Evolutionary conservation across 2,888 invertebrate species (phyloP).

Genomic region (Coremacera marginata): DNA sequence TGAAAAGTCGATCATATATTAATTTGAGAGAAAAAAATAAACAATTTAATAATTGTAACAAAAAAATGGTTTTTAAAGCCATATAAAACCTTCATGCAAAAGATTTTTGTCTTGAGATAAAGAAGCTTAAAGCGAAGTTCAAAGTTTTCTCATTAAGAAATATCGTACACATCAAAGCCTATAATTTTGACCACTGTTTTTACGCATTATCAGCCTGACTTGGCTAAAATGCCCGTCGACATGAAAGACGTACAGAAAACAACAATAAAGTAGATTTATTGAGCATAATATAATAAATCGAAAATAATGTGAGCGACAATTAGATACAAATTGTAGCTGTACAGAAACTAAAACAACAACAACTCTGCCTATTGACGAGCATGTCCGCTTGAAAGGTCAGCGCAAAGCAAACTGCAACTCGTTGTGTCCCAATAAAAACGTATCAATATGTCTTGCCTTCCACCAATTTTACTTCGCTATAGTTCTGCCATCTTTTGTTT

Average conservation of each 20-base stretch:
- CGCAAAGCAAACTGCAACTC: conserved; percentile 8
- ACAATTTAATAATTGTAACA: too few species aligned
- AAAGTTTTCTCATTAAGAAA: too few species aligned
- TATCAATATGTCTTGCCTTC: not conserved
- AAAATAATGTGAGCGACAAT: conserved; percentile 8
- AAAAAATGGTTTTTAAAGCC: too few species aligned
- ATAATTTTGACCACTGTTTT: not conserved
- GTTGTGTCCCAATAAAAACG: too few species aligned
- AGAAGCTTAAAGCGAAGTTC: too few species aligned
- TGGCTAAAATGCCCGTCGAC: not conserved
- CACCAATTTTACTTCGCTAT: not conserved
- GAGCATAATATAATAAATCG: not conserved
- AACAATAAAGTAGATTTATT: not conserved
- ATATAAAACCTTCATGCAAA: too few species aligned
- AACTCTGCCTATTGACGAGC: conserved; percentile 41
- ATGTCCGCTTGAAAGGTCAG: conserved; percentile 49
- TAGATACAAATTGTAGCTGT: conserved; percentile 1
- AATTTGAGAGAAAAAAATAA: too few species aligned
- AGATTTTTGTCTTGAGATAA: too few species aligned
- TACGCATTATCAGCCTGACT: conserved; percentile 11
- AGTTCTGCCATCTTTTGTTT: not conserved
- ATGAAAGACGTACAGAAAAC: not conserved
- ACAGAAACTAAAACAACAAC: conserved; percentile 1
- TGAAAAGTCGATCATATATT: not conserved
- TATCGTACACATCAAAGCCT: too few species aligned